Evolutionary conservation across 2,113 vertebrate species (phyloP).

Genomic region (Silurus glanis): DNA sequence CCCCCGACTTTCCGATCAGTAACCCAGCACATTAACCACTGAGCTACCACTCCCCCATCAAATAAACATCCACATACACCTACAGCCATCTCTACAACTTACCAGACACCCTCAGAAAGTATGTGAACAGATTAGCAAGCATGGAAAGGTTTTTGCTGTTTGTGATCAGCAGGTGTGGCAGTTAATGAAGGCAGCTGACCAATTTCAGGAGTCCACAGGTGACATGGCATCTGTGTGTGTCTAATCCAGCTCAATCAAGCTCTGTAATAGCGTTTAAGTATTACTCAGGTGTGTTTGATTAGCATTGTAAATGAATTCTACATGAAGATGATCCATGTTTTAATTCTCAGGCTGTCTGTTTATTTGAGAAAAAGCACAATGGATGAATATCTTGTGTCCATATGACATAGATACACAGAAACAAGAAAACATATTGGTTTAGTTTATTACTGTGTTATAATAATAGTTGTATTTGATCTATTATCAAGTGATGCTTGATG

Average conservation of each 20-base stretch:
- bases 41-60: too few species aligned
- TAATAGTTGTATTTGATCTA: neutral
- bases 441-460: neutral
- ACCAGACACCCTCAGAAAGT: neutral
- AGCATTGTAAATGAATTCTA: neutral
- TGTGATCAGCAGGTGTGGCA: neutral
- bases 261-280: slow-evolving; percentile 4
- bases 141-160: neutral
- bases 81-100: neutral
- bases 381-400: neutral
- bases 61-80: neutral
- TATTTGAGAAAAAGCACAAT: neutral
- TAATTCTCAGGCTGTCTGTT: neutral
- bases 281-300: slow-evolving; percentile 20
- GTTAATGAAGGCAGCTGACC: neutral
- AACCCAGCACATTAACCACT: too few species aligned
- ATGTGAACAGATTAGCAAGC: neutral
- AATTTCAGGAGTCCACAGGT: neutral
- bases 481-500: neutral
- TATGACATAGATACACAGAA: neutral
- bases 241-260: slow-evolving; percentile 8
- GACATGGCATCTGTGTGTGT: neutral
- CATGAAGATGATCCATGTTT: neutral
- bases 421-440: neutral
- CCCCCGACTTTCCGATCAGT: too few species aligned